Evolutionary conservation across 2,888 invertebrate species (phyloP), one percentile per base, ranked within the genome.

Genomic region (Oligia strigilis): DNA sequence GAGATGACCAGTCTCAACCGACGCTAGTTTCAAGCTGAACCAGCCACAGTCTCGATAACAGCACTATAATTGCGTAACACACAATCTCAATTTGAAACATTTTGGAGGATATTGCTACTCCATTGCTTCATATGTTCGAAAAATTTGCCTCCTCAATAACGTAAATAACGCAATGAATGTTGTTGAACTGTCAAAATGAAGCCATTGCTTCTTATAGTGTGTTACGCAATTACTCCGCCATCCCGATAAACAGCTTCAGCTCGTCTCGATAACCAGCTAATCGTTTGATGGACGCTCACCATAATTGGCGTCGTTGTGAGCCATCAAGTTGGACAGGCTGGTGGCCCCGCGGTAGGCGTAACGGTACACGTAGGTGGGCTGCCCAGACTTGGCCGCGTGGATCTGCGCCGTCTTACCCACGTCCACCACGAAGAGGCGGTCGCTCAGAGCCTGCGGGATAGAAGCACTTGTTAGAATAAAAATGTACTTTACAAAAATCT

Each of bases 361-460:
- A n/a, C 97, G 96, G 91, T 98, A 98, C 80, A 97, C 95, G 94
- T 97, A 98, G 5, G 98, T 97, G 0, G 98, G 97, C 83, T 97
- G 97, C 23, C 96, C 94, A 1, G 97, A 97, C 65, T 94, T 95
- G 29, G 94, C 90, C 0, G 98, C 97, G 90, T 98, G 98, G 71
- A 98, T 89, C 85, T 97, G 97, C 0, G 98, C 97, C n/a, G 98
- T 94, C 82, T 97, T 97, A 69, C 98, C 97, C 0, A 97, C 97
- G 60, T 97, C 98, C 4, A 94, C 96, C 0, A 96, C 93, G 91
- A 98, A 98, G 0, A 98, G 93, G 17, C 98, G 95, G 92, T 98
- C 98, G 0, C 98, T 97, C 0, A 98, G 95, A 89, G 98, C 97
- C 95, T 98, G 93, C 9, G 14, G 43, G 49, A 55, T 55, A 23